Conservation (phyloP, 2,888 invertebrate genomes). For the Nomada fabriciana region DNA sequence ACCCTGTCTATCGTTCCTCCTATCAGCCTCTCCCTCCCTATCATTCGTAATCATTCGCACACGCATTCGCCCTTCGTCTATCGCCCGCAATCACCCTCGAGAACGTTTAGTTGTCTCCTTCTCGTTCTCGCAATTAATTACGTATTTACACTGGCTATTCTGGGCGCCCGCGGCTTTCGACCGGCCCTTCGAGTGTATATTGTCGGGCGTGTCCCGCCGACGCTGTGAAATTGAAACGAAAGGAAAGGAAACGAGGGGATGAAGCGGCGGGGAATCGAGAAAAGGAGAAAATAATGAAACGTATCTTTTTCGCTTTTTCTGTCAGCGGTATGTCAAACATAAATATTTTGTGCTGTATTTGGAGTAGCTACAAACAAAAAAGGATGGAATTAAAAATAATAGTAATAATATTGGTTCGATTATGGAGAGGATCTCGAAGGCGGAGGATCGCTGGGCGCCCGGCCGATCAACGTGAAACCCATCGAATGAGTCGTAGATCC, state of each 20-base stretch:
- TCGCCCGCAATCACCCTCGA: conserved; percentile 26
- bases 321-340: no score
- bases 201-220: background rate
- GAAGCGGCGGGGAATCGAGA: background rate
- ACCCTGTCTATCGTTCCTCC: conserved; percentile 62
- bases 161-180: conserved; percentile 46
- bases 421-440: conserved; percentile 2
- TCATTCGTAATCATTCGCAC: background rate
- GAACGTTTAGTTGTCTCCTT: conserved; percentile 26
- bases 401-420: no score
- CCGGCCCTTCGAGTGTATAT: conserved; percentile 2
- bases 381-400: background rate
- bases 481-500: conserved; percentile 77
- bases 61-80: no score
- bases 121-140: conserved; percentile 62
- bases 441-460: conserved; percentile 57
- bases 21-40: background rate
- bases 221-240: background rate
- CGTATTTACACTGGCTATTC: conserved; percentile 70
- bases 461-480: conserved; percentile 72
- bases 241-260: background rate
- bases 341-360: no score
- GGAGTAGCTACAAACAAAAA: background rate
- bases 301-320: no score
- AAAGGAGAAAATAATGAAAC: background rate